Evolutionary conservation across 2,797 vertebrate species (phyloP).

Genomic region (Halcyon smyrnensis): DNA sequence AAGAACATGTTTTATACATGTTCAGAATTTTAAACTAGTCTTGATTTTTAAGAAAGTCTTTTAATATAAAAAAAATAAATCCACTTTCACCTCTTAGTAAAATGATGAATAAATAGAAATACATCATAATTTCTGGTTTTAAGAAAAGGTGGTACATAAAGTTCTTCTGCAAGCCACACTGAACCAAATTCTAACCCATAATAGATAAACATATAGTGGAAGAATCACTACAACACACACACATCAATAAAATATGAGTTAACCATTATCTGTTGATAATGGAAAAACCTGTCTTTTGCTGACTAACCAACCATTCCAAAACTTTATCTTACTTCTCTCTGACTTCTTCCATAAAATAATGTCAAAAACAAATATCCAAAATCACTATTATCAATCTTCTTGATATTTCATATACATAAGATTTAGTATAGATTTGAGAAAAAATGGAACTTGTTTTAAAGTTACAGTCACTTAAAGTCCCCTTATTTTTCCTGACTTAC

Average conservation of each 20-base stretch:
- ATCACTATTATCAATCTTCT: not conserved
- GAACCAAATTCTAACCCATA: not conserved
- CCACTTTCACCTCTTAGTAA: not conserved
- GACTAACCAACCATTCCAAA: not conserved
- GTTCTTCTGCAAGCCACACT: not conserved
- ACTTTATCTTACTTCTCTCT: not conserved
- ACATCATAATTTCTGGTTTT: not conserved
- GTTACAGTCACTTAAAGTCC: not conserved
- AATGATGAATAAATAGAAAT: not conserved
- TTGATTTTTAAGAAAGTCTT: not conserved
- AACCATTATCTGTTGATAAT: not conserved
- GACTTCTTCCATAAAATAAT: not conserved
- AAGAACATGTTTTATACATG: not conserved
- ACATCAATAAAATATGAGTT: not conserved
- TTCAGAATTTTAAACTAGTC: not conserved
- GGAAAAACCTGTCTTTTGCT: not conserved
- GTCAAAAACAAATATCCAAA: not conserved
- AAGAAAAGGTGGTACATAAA: not conserved
- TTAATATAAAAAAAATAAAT: not conserved
- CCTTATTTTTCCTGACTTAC: not conserved
- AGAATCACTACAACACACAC: not conserved
- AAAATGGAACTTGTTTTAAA: not conserved
- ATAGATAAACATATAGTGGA: not conserved
- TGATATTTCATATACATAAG: not conserved
- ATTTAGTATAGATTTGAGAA: not conserved